phyloP scores from a whole-genome alignment of 2,888 invertebrate genomes.

The Tenthredo livida region DNA sequence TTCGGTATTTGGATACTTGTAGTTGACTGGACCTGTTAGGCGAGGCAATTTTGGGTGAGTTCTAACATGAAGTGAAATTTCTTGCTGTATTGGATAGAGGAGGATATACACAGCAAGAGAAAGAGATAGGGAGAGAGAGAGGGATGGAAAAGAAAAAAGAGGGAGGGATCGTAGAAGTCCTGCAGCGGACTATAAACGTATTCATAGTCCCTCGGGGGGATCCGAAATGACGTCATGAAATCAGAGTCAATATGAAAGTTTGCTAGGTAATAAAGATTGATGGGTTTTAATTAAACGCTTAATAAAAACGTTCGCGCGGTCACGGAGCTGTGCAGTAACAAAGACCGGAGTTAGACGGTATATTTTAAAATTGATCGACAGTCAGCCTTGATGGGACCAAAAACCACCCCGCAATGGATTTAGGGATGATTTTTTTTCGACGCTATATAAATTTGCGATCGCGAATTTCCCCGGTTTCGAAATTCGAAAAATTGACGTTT shows the following conservation, averaged over 20 bases:
- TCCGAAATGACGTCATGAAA: constrained; percentile 71
- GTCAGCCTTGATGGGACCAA: neutral
- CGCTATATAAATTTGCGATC: neutral
- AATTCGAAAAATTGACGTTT: neutral
- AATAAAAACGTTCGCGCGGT: constrained; percentile 64
- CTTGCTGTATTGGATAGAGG: neutral
- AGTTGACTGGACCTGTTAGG: neutral
- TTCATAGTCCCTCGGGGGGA: constrained; percentile 69
- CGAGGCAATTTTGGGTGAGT: constrained; percentile 9
- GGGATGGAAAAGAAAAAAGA: neutral
- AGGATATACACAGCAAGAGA: neutral
- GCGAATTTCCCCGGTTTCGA: neutral
- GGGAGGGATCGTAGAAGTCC: constrained; percentile 36
- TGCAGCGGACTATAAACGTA: constrained; percentile 69
- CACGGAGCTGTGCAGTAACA: neutral
- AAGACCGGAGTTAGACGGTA: neutral
- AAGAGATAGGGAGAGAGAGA: neutral
- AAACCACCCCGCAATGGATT: neutral
- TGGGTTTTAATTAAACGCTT: constrained; percentile 74
- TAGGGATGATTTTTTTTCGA: neutral
- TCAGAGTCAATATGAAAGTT: constrained; percentile 74
- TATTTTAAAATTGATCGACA: constrained; percentile 43
- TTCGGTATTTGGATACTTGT: neutral
- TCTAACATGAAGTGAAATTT: constrained; percentile 42
- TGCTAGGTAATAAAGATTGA: constrained; percentile 75